phyloP scores from a whole-genome alignment of 2,113 vertebrate species.

The Mustela lutreola region DNA sequence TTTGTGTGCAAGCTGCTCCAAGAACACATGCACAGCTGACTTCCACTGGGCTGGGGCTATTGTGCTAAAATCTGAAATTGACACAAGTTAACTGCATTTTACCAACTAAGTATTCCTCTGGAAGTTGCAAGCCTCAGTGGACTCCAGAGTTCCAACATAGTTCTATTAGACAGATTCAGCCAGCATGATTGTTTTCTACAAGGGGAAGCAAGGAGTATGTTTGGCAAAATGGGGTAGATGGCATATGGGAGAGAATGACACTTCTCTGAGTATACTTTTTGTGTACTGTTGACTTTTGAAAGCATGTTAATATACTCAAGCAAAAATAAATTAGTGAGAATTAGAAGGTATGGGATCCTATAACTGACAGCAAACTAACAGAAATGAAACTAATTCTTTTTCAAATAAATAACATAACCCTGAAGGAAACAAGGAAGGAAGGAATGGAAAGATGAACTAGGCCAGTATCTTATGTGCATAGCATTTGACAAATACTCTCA shows the following conservation, averaged over 20 bases:
- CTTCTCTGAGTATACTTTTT: background rate
- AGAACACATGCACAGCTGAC: background rate
- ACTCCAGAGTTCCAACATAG: background rate
- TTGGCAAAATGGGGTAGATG: background rate
- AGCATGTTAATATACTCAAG: background rate
- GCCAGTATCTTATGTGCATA: background rate
- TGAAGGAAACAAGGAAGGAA: background rate
- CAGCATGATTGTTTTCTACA: background rate
- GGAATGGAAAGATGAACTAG: background rate
- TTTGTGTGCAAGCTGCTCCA: background rate
- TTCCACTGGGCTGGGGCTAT: background rate
- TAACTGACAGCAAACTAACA: background rate
- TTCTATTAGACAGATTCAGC: background rate
- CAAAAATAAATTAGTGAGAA: background rate
- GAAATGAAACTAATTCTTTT: background rate
- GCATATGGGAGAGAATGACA: background rate
- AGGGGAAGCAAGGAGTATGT: background rate
- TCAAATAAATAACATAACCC: background rate
- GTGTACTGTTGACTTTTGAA: background rate
- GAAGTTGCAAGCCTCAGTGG: background rate
- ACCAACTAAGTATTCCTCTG: background rate
- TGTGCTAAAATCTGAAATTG: background rate
- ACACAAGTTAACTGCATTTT: background rate
- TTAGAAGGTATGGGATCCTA: background rate
- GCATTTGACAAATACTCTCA: background rate